Base-by-base conservation (phyloP, 2,797 vertebrate genomes). In the Glossophaga mutica region DNA sequence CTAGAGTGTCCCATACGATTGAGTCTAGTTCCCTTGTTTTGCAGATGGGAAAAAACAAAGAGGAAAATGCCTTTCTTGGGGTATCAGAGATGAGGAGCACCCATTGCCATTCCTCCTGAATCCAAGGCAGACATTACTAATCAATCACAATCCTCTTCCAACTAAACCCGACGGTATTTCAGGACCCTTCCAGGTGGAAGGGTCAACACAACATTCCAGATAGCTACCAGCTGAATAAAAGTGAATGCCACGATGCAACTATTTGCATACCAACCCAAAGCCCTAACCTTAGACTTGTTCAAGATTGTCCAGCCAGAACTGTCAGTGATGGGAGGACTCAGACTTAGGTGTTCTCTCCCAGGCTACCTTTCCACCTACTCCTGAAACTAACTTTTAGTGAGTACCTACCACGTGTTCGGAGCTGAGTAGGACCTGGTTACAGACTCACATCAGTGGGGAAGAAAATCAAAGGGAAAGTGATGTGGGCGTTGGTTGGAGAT, bases 171-270 rank as follows among this genome's bases (percentile, higher is more conserved):
- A 21, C 34, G 68, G 76, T 79, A 6, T n/a, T 18, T 86, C 79
- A 78, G 91, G 55, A 76, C 55, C 68, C 83, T 90, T 78, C 92
- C 39, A 39, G 39, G 39, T 39, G 39, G 39, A 39, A 39, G 39
- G 39, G 39, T 81, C 70, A 44, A 67, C 26, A 59, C 79, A 34
- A 15, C 14, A 4, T 24, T 71, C 62, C 2, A 65, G 52, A n/a
- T 67, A 84, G 39, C 81, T 46, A 29, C 62, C 42, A 14, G 18
- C n/a, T 62, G 87, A 26, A 2, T 26, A 29, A 55, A 67, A 57
- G 0, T 46, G n/a, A 34, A 59, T 16, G 12, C 21, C 16, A n/a
- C 86, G 34, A 46, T 5, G 18, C 84, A 87, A 67, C 73, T 39
- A 24, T 48, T 52, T 82, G 65, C 65, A 37, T 29, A 42, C 16